Evolutionary conservation across 2,797 vertebrate species (phyloP), one percentile per base, ranked within the genome.

Genomic region (Cuculus canorus): DNA sequence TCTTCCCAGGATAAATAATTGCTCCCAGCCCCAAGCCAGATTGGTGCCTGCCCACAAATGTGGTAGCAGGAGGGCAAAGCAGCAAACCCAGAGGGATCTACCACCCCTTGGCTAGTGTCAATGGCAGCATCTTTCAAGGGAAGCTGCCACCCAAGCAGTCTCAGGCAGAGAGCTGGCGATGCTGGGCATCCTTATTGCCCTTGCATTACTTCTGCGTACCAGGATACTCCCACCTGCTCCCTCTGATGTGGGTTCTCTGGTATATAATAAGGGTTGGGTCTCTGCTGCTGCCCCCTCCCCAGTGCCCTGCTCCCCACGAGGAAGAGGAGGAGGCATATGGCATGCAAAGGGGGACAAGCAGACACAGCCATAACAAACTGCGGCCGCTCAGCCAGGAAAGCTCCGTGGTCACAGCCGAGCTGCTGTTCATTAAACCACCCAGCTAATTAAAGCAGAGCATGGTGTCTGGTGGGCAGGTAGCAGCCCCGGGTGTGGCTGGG

Each of bases 391-490:
- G 63, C 89, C 60, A 6, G 71, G 64, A n/a, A 24, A 70, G 87
- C 61, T 83, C 77, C 9, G 16, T 1, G 18, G 83, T 57, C 28
- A 3, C 82, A 48, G 59, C 64, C 4, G 17, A 71, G 79, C 64
- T 82, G 75, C 71, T 7, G 25, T 65, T 91, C 81, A 70, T 95
- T 91, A 93, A 90, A 73, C 76, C 81, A 14, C 66, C 3, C 12
- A 3, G 71, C 80, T 93, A 85, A 95, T 93, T 93, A 93, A 91
- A 88, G 88, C 35, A 0, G 39, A 82, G 76, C 3, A 2, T 1
- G 5, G 70, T 82, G 88, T 56, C 80, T 81, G 80, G 91, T 3
- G 9, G 61, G 80, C 5, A 24, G 50, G 88, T 22, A 5, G 84
- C 61, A 78, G 80, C 66, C 76, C 50, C 5, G 10, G 73, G 33